These are phyloP conservation scores for Ariopsis seemanni DNA, from an alignment of 2,113 vertebrate genomes.

Conservation along the genomic window DNA sequence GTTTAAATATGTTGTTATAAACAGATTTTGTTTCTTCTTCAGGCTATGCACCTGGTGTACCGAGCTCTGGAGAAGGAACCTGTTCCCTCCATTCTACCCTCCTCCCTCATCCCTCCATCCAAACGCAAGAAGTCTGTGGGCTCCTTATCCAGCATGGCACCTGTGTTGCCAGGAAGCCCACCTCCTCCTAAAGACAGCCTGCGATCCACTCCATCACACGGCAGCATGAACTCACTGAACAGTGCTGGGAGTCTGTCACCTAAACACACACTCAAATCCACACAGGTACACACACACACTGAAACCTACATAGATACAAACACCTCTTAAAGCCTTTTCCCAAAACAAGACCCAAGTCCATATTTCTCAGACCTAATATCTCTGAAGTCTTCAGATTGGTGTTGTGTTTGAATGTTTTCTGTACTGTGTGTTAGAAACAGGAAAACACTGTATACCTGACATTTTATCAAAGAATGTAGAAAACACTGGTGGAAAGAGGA, in stretches of 20 bases:
- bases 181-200: slow-evolving; percentile 89
- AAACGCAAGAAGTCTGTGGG: slow-evolving; percentile 89
- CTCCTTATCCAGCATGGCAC: slow-evolving; percentile 75
- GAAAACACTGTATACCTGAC: background rate
- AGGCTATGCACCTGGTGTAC: slow-evolving; percentile 99
- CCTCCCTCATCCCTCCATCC: slow-evolving; percentile 85
- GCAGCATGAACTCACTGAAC: slow-evolving; percentile 90
- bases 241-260: slow-evolving; percentile 90
- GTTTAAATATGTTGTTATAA: background rate
- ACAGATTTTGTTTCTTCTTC: slow-evolving; percentile 16
- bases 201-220: slow-evolving; percentile 91
- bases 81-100: slow-evolving; percentile 85
- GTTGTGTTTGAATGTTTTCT: background rate
- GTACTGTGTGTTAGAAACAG: background rate
- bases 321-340: background rate
- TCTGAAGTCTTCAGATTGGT: background rate
- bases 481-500: background rate
- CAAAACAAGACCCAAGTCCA: background rate
- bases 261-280: slow-evolving; percentile 85
- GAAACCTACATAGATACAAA: background rate
- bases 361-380: background rate
- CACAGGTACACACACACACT: slow-evolving; percentile 74
- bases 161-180: slow-evolving; percentile 88
- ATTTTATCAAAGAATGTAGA: background rate
- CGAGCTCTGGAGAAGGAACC: slow-evolving; percentile 96